phyloP scores from a whole-genome alignment of 1,140 invertebrate genomes.

The Choristoneura fumiferana region DNA sequence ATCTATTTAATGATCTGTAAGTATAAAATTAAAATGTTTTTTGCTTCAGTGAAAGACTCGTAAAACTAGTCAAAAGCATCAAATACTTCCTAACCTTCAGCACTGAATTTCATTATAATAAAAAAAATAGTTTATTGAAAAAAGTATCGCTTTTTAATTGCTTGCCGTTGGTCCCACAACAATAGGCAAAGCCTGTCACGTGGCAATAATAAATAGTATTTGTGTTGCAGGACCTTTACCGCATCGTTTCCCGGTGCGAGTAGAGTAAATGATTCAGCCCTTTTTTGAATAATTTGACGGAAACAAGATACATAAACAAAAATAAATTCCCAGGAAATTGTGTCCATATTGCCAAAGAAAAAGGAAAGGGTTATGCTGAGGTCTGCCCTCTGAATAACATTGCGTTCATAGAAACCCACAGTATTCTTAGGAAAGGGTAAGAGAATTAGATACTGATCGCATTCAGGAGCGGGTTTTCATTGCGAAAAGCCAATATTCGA shows the following conservation, averaged over 20 bases:
- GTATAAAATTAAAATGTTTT: too few species aligned
- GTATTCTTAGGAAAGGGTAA: constrained; percentile 7
- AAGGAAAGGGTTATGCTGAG: constrained; percentile 3
- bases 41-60: too few species aligned
- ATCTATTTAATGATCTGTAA: too few species aligned
- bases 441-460: constrained; percentile 40
- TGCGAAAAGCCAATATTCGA: constrained; percentile 34
- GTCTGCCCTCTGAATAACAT: constrained; percentile 3
- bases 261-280: background rate
- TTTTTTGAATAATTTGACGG: background rate
- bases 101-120: too few species aligned
- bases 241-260: background rate
- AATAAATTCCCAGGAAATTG: background rate
- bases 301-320: background rate
- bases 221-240: background rate
- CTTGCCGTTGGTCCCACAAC: too few species aligned
- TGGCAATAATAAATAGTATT: background rate
- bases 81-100: too few species aligned
- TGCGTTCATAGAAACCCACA: background rate
- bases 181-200: too few species aligned
- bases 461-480: constrained; percentile 44
- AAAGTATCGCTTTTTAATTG: too few species aligned
- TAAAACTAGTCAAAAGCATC: too few species aligned
- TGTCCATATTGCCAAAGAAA: background rate
- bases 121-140: too few species aligned